These are phyloP conservation scores for Drosophila yooni DNA, from an alignment of 2,888 invertebrate species.

Conservation along the genomic window DNA sequence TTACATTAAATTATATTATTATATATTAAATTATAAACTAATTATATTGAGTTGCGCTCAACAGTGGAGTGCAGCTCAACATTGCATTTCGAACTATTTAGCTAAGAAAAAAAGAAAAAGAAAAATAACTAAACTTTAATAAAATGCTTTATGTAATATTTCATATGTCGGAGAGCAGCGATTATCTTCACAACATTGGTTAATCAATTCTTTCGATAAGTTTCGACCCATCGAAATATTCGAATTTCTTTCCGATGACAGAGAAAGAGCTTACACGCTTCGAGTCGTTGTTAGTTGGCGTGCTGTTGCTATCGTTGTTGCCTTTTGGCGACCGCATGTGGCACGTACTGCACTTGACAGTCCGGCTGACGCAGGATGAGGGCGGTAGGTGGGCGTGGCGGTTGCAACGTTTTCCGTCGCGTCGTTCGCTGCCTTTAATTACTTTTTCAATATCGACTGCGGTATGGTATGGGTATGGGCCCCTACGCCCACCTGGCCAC, in stretches of 20 bases:
- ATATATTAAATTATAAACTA: neutral
- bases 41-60: neutral
- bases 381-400: slow-evolving; percentile 48
- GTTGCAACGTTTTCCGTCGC: slow-evolving; percentile 21
- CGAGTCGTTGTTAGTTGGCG: neutral
- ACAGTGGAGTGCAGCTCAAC: neutral
- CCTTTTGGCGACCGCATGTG: slow-evolving; percentile 71
- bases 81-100: no score
- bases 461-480: slow-evolving; percentile 20
- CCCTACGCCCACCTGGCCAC: slow-evolving; percentile 65
- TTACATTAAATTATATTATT: no score
- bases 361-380: slow-evolving; percentile 14
- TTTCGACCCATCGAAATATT: neutral
- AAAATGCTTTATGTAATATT: no score
- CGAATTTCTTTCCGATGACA: no score
- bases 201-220: neutral
- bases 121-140: no score
- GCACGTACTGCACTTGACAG: slow-evolving; percentile 76
- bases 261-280: slow-evolving; percentile 33
- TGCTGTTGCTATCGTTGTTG: slow-evolving; percentile 43
- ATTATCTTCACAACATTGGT: neutral
- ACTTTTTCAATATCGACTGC: slow-evolving; percentile 70
- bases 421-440: slow-evolving; percentile 68
- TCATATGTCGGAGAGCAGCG: neutral
- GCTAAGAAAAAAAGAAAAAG: no score